These are phyloP conservation scores for Sparidentex hasta DNA, from an alignment of 2,797 vertebrate genomes.

Conservation along the genomic window DNA sequence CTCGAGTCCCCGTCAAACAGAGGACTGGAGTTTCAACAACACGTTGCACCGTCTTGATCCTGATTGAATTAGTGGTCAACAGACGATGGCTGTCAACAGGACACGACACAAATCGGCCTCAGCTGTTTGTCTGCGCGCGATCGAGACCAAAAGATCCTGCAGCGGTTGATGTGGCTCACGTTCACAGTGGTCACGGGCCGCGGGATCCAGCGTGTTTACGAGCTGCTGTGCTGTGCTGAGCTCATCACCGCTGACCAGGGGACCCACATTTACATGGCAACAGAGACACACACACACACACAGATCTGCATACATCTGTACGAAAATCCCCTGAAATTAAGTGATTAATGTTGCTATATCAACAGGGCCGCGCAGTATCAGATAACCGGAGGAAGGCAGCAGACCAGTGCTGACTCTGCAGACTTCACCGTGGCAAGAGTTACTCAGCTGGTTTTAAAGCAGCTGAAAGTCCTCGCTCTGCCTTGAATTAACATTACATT, in stretches of 20 bases:
- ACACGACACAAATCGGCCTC: slow-evolving; percentile 48
- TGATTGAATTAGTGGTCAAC: slow-evolving; percentile 40
- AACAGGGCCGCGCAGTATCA: slow-evolving; percentile 42
- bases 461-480: slow-evolving; percentile 8
- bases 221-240: slow-evolving; percentile 29
- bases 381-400: slow-evolving; percentile 53
- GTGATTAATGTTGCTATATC: slow-evolving; percentile 43
- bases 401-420: slow-evolving; percentile 47
- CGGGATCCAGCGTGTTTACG: slow-evolving; percentile 51
- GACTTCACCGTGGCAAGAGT: slow-evolving; percentile 18
- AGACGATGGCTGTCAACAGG: slow-evolving; percentile 30
- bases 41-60: slow-evolving; percentile 51
- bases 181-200: slow-evolving; percentile 11
- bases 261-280: slow-evolving; percentile 15
- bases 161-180: not conserved
- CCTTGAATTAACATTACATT: no score
- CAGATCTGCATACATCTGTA: slow-evolving; percentile 26
- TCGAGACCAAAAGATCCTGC: not conserved
- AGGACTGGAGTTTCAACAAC: slow-evolving; percentile 42
- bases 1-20: slow-evolving; percentile 42
- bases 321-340: slow-evolving; percentile 29
- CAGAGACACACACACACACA: slow-evolving; percentile 27
- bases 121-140: slow-evolving; percentile 22
- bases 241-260: slow-evolving; percentile 44
- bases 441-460: not conserved